phyloP scores from a whole-genome alignment of 2,113 vertebrate genomes.

The pig (Sus scrofa) region DNA sequence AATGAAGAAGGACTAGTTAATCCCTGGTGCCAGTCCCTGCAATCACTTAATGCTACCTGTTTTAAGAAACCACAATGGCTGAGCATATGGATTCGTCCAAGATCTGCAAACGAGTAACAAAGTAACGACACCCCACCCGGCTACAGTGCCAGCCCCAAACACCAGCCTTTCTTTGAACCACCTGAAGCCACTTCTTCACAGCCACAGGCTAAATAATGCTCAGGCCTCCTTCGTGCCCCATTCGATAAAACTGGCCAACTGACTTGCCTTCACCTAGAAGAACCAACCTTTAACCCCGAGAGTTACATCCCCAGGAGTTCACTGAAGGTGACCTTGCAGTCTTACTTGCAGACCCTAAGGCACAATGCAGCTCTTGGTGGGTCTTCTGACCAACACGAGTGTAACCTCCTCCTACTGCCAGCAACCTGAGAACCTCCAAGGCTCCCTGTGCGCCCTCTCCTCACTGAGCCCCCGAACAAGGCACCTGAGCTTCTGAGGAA shows the following conservation, averaged over 20 bases:
- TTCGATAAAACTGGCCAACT: neutral
- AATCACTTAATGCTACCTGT: neutral
- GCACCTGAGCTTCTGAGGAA: neutral
- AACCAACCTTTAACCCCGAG: neutral
- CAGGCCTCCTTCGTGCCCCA: neutral
- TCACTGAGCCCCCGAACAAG: neutral
- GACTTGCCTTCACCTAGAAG: conserved; percentile 14
- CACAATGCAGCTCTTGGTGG: neutral
- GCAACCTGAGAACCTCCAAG: neutral
- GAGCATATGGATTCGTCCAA: neutral
- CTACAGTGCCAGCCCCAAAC: no score
- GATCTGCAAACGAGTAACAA: neutral
- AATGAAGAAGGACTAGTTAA: neutral
- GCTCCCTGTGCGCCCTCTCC: neutral
- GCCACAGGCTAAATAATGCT: neutral
- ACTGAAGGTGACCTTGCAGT: neutral
- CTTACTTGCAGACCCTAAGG: neutral
- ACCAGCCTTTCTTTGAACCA: no score
- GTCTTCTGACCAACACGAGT: neutral
- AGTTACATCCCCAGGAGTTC: neutral
- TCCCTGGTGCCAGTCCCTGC: neutral
- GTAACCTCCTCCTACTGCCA: neutral
- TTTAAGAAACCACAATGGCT: neutral
- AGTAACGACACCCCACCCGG: no score
- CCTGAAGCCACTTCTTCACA: neutral